phyloP scores from a whole-genome alignment of 2,888 invertebrate species.

The Buathra laborator region DNA sequence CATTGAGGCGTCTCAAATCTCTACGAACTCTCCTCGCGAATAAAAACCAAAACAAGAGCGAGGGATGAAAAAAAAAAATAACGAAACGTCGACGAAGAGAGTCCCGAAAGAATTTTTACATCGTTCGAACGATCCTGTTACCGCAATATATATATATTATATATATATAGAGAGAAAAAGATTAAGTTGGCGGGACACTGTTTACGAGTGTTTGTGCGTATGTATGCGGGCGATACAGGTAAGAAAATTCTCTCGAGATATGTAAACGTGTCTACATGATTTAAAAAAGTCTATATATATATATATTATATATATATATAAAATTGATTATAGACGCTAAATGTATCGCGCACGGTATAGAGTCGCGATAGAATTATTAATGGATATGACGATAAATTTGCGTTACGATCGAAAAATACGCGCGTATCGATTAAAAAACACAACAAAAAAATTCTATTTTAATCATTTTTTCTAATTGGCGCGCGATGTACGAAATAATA shows the following conservation, averaged over 20 bases:
- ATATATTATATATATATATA: slow-evolving; percentile 30
- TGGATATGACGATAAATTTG: slow-evolving; percentile 37
- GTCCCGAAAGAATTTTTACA: slow-evolving; percentile 13
- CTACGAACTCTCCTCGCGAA: slow-evolving; percentile 5
- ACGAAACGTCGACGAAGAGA: background rate
- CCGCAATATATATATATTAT: slow-evolving; percentile 15
- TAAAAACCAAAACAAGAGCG: slow-evolving; percentile 25
- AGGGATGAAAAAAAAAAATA: background rate
- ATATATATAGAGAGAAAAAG: background rate
- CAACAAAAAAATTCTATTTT: slow-evolving; percentile 56
- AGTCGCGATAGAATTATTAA: slow-evolving; percentile 54
- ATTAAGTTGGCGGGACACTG: background rate
- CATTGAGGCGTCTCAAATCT: slow-evolving; percentile 36
- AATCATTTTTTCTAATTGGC: slow-evolving; percentile 62
- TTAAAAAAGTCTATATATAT: slow-evolving; percentile 36
- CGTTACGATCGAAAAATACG: slow-evolving; percentile 6
- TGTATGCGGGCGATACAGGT: slow-evolving; percentile 12
- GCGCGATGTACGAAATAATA: background rate
- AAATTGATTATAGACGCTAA: slow-evolving; percentile 38
- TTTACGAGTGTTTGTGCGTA: slow-evolving; percentile 21
- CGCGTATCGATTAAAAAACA: slow-evolving; percentile 9
- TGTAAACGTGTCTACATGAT: slow-evolving; percentile 11
- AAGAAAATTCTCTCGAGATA: slow-evolving; percentile 24
- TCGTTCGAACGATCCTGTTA: slow-evolving; percentile 27
- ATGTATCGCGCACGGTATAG: slow-evolving; percentile 57